phyloP scores from a whole-genome alignment of 2,888 invertebrate species.

The Marronus borbonicus region DNA sequence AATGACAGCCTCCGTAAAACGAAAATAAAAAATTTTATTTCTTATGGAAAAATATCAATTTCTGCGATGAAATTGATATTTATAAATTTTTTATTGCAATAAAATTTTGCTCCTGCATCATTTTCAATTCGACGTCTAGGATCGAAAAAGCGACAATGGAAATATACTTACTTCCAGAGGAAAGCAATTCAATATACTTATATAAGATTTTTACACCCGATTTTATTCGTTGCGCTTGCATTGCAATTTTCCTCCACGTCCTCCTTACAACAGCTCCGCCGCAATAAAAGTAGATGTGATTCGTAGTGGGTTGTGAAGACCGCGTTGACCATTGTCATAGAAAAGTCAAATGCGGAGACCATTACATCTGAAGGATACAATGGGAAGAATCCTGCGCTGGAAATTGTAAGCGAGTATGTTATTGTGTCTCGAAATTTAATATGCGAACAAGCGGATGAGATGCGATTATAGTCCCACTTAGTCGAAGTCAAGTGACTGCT shows the following conservation, averaged over 20 bases:
- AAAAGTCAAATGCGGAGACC: background rate
- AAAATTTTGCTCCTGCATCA: no score
- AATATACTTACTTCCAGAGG: background rate
- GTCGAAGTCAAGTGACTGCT: background rate
- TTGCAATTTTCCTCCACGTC: background rate
- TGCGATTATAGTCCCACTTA: conserved; percentile 14
- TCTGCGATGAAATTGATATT: no score
- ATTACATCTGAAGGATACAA: background rate
- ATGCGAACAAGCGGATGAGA: conserved; percentile 21
- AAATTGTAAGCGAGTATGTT: conserved; percentile 32
- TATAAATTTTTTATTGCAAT: no score
- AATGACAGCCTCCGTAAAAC: no score
- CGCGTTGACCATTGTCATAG: background rate
- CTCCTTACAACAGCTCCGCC: conserved; percentile 1
- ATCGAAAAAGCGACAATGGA: background rate
- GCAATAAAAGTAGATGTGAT: conserved; percentile 13
- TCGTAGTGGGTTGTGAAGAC: background rate
- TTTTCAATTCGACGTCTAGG: background rate
- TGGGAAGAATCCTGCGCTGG: conserved; percentile 6
- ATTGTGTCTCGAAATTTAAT: conserved; percentile 42
- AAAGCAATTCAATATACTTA: conserved; percentile 8
- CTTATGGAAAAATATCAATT: no score
- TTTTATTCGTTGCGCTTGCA: conserved; percentile 7
- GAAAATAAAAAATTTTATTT: no score
- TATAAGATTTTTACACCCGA: background rate